phyloP scores from a whole-genome alignment of 2,113 vertebrate genomes.

The Sapajus apella region DNA sequence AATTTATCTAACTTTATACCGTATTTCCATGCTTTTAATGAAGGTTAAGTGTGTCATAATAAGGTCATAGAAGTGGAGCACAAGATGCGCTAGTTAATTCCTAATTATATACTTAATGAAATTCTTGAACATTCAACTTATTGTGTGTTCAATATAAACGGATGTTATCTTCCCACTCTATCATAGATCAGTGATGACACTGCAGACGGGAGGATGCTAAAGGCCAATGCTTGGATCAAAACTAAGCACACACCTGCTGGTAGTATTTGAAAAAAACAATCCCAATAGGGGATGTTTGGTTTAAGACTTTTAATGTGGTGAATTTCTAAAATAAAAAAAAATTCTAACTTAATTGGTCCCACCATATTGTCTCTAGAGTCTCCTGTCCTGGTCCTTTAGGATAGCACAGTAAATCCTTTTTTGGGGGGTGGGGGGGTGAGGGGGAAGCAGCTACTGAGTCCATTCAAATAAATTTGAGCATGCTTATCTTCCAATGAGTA shows the following conservation, averaged over 20 bases:
- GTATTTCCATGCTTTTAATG: neutral
- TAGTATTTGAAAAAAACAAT: neutral
- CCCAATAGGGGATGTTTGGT: neutral
- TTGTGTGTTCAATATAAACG: neutral
- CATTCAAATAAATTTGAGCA: neutral
- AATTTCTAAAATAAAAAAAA: neutral
- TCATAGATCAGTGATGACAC: neutral
- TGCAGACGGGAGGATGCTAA: neutral
- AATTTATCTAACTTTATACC: neutral
- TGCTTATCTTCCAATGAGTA: neutral
- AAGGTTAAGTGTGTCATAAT: neutral
- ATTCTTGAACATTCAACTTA: neutral
- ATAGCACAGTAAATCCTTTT: neutral
- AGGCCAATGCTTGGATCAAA: neutral
- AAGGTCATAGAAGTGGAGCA: neutral
- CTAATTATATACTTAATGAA: neutral
- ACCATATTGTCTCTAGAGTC: neutral
- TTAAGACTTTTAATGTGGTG: neutral
- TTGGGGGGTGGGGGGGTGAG: too few species aligned
- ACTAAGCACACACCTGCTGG: neutral
- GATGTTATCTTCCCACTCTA: neutral
- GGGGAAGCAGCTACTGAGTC: neutral
- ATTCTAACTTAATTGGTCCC: neutral
- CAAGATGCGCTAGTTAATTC: neutral
- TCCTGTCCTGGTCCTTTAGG: neutral